Percentiles rank a stretch among this genome's conserved stretches.
These are phyloP conservation scores for Zaprionus capensis DNA, from an alignment of 1,140 invertebrate genomes.

Conservation along the genomic window DNA sequence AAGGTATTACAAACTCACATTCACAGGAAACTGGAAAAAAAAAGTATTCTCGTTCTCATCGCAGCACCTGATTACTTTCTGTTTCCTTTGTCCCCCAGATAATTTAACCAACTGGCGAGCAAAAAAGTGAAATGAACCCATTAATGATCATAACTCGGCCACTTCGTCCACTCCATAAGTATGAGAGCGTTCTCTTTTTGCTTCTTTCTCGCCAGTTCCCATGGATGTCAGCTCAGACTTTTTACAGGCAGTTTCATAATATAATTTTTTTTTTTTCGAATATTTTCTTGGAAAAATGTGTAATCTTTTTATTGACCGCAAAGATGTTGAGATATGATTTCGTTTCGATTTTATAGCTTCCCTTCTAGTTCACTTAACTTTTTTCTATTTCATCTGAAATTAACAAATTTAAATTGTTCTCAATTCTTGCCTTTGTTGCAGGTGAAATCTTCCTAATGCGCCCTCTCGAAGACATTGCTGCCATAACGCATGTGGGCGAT, in stretches of 20 bases:
- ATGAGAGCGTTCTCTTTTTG: constrained; percentile 29
- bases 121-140: constrained; percentile 33
- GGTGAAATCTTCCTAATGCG: constrained; percentile 90
- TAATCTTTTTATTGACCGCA: not conserved
- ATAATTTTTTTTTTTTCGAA: constrained; percentile 24
- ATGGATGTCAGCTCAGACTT: constrained; percentile 2
- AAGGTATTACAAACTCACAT: not conserved
- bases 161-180: constrained; percentile 16
- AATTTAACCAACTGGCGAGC: not conserved
- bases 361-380: not conserved
- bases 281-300: constrained; percentile 5
- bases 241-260: not conserved
- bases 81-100: constrained; percentile 28
- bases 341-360: not conserved
- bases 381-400: not conserved
- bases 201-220: constrained; percentile 13
- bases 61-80: constrained; percentile 25
- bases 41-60: constrained; percentile 15
- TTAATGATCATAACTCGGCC: constrained; percentile 16
- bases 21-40: constrained; percentile 6
- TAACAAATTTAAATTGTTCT: not conserved
- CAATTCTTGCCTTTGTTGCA: constrained; percentile 73
- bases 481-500: constrained; percentile 90
- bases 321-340: not conserved
- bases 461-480: constrained; percentile 90